Percentiles rank a stretch among this genome's conserved stretches.
Conservation (phyloP, 2,113 vertebrate genomes). For the Ceyx melanurus region DNA sequence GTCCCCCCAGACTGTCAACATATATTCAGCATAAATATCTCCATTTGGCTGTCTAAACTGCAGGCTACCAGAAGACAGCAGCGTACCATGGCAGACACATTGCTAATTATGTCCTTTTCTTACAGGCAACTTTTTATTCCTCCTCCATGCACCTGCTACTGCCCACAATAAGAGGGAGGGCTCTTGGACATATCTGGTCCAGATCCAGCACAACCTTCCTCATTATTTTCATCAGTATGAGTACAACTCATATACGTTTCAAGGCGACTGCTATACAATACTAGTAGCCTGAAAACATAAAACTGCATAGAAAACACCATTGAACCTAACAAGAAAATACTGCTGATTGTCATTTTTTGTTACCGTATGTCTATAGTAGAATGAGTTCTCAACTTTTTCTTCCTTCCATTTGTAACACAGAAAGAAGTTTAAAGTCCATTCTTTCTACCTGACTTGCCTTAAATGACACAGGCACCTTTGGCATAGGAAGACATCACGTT, state of each 20-base stretch:
- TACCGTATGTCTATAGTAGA: background rate
- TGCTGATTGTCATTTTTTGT: background rate
- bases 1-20: background rate
- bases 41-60: background rate
- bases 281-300: background rate
- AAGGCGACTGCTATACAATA: background rate
- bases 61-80: background rate
- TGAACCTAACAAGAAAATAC: background rate
- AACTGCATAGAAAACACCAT: background rate
- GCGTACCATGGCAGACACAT: background rate
- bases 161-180: background rate
- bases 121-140: background rate
- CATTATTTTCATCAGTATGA: background rate
- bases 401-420: background rate
- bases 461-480: background rate
- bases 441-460: background rate
- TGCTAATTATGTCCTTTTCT: background rate
- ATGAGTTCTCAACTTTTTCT: background rate
- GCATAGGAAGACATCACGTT: rapidly evolving
- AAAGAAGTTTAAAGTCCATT: background rate
- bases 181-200: background rate
- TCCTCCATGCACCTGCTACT: background rate
- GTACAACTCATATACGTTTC: rapidly evolving
- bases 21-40: background rate
- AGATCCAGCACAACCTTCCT: background rate